These are phyloP conservation scores for Tinea pellionella DNA, from an alignment of 2,888 invertebrate species.

Conservation along the genomic window DNA sequence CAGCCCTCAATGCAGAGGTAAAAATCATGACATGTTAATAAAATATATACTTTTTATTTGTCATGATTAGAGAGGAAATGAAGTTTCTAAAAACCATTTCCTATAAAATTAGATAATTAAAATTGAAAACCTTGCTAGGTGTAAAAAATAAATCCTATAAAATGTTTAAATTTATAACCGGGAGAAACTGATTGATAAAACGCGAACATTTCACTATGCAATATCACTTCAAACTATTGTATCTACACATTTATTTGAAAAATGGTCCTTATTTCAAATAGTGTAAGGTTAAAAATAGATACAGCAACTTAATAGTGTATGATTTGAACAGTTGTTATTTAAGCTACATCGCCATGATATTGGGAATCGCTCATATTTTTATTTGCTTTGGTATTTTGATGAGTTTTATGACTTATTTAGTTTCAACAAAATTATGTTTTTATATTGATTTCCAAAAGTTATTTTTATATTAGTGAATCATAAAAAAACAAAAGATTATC, in stretches of 20 bases:
- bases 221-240: background rate
- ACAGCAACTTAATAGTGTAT: background rate
- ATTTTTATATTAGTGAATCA: too few species aligned
- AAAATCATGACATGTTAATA: too few species aligned
- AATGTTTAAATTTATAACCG: background rate
- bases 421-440: background rate
- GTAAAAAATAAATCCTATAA: too few species aligned
- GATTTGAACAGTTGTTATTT: background rate
- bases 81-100: too few species aligned
- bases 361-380: constrained; percentile 2
- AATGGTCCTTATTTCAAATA: background rate
- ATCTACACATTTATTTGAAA: background rate
- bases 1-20: too few species aligned
- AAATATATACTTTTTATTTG: too few species aligned
- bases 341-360: constrained; percentile 1
- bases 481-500: too few species aligned
- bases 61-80: too few species aligned
- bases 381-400: constrained; percentile 4
- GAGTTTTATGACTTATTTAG: constrained; percentile 3
- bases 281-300: background rate
- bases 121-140: too few species aligned
- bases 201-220: background rate
- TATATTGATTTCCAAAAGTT: background rate
- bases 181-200: background rate
- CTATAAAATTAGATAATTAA: too few species aligned